These are phyloP conservation scores for Notiomystis cincta DNA, from an alignment of 2,113 vertebrate genomes.

Conservation along the genomic window DNA sequence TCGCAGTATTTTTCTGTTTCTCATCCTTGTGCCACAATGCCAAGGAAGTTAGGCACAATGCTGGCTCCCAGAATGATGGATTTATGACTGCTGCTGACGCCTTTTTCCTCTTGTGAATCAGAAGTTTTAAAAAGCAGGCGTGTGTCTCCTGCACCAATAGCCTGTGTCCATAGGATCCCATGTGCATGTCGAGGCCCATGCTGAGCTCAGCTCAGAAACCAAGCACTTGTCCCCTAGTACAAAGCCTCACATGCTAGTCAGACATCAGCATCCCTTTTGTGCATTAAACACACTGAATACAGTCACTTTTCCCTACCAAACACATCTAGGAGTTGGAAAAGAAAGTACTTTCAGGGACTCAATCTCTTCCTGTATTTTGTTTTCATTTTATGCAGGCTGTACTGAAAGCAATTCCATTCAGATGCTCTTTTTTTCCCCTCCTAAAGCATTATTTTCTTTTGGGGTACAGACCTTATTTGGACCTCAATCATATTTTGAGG, in stretches of 20 bases:
- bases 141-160: neutral
- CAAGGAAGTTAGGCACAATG: neutral
- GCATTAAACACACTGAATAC: neutral
- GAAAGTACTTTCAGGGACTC: neutral
- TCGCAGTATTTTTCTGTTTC: neutral
- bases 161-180: neutral
- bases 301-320: neutral
- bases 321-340: neutral
- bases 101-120: conserved; percentile 1
- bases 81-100: neutral
- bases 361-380: neutral
- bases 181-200: neutral
- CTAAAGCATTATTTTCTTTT: neutral
- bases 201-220: neutral
- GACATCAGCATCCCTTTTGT: neutral
- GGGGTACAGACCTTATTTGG: neutral
- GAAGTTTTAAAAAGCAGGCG: neutral
- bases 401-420: neutral
- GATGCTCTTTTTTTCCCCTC: neutral
- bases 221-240: neutral
- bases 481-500: neutral
- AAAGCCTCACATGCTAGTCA: neutral
- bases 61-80: neutral
- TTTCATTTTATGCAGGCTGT: neutral
- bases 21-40: neutral